Percentiles rank a stretch among this genome's conserved stretches.
phyloP scores from a whole-genome alignment of 2,113 vertebrate genomes.

The Diglossa brunneiventris region DNA sequence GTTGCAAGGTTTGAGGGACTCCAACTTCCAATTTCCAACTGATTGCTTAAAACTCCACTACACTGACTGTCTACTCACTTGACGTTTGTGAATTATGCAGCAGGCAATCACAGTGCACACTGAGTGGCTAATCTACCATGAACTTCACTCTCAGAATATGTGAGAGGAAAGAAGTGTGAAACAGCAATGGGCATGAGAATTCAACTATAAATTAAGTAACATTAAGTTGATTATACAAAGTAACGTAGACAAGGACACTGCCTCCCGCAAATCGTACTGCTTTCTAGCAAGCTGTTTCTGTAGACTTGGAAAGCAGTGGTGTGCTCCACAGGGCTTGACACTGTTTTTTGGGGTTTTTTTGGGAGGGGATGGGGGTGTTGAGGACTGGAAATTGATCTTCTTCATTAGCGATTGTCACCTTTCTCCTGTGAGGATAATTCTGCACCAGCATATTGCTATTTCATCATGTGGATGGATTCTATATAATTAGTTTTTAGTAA shows the following conservation, averaged over 20 bases:
- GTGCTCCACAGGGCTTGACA: accelerated
- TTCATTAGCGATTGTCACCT: background rate
- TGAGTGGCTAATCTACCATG: background rate
- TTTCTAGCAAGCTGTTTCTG: background rate
- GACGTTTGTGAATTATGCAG: background rate
- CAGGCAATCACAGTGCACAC: background rate
- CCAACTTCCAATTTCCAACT: background rate
- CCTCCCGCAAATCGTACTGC: background rate
- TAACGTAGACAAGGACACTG: background rate
- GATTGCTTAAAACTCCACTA: background rate
- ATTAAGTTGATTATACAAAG: background rate
- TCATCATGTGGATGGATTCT: background rate
- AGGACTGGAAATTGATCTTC: background rate
- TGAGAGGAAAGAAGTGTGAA: background rate
- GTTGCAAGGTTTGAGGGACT: background rate
- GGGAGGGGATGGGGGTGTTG: accelerated
- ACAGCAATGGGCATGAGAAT: background rate
- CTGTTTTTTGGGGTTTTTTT: background rate
- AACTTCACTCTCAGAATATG: background rate
- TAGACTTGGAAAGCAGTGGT: background rate
- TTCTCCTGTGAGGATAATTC: background rate
- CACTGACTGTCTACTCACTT: background rate
- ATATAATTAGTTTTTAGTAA: background rate
- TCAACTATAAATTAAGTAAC: background rate
- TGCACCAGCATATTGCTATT: background rate